These are phyloP conservation scores for Gymnodraco acuticeps DNA, from an alignment of 2,797 vertebrate genomes.

Conservation along the genomic window DNA sequence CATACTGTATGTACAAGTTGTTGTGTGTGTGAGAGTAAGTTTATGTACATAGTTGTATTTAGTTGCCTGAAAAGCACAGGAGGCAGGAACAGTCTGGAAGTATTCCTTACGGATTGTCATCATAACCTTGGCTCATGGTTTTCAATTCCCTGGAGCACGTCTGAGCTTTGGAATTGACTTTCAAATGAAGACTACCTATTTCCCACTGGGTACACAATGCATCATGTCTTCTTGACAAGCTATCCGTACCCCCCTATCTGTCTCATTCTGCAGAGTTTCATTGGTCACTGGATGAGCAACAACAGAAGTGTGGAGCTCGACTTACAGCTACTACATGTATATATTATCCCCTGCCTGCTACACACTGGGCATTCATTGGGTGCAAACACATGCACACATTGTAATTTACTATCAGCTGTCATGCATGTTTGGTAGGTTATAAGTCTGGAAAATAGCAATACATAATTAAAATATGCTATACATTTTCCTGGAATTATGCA, in stretches of 20 bases:
- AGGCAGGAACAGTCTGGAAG: conserved; percentile 48
- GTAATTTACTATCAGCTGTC: conserved; percentile 43
- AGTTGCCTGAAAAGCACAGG: conserved; percentile 36
- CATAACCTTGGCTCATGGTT: conserved; percentile 72
- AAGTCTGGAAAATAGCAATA: conserved; percentile 52
- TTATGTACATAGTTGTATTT: conserved; percentile 15
- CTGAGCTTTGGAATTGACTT: conserved; percentile 81
- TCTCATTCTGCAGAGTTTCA: conserved; percentile 62
- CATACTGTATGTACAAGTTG: not conserved
- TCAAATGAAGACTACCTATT: conserved; percentile 82
- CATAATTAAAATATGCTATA: conserved; percentile 46
- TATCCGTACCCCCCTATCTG: conserved; percentile 20
- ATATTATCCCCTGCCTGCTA: conserved; percentile 2
- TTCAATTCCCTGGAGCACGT: conserved; percentile 73
- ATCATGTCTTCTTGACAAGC: conserved; percentile 72
- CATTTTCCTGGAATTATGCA: conserved; percentile 43
- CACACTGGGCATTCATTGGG: not conserved
- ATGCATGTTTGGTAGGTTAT: conserved; percentile 36
- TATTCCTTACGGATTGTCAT: conserved; percentile 66
- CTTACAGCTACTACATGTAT: not conserved
- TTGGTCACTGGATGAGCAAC: conserved; percentile 33
- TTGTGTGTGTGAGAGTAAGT: not conserved
- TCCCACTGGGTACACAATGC: conserved; percentile 75
- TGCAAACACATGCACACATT: conserved; percentile 13
- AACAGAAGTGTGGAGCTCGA: conserved; percentile 24